Base-by-base conservation (phyloP, 2,888 invertebrate genomes). In the Drosophila fulvimacula region DNA sequence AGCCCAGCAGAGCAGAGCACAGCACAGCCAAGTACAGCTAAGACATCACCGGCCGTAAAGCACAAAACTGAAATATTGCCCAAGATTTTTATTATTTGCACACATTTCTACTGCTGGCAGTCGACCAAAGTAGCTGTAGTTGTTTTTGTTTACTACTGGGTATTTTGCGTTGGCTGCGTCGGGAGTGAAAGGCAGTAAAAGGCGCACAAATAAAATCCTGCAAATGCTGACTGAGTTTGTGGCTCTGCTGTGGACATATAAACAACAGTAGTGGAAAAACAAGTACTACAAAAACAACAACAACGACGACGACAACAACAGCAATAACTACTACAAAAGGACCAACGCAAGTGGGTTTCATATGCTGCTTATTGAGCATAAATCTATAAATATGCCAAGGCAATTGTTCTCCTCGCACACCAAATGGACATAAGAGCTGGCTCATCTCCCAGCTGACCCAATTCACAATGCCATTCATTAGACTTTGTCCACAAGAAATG, bases 11-110 rank as follows among this genome's bases (percentile, higher is more conserved):
- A 5, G 46, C 36, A 9, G 41, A 46, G 19, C 27, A 19, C 41
- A 39, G 59, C 63, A 7, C 15, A 11, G 38, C 36, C 7, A 34
- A 39, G 17, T 19, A n/a, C 38, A 57, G 60, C 59, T 39, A 69
- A 64, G 69, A 64, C 71, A 48, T 61, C 53, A 53, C 59, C 34
- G 52, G 62, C 49, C 70, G 62, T 65, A 62, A 68, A 63, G 62
- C 66, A 71, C 68, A 58, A 65, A 69, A 69, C 77, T 84, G 82
- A 83, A 83, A 85, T 83, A 83, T 83, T 69, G 79, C 77, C 72
- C 71, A 82, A 72, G 75, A 79, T 79, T 82, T 77, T 79, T 84
- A 79, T 82, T 82, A 82, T 82, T 82, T 83, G 60, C 76, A 70
- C 58, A 71, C 67, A 78, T 62, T 65, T 59, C 61, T 38, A 66